Evolutionary conservation across 2,888 invertebrate species (phyloP), one percentile per base, ranked within the genome.

Genomic region (Allolobophora icterica): DNA sequence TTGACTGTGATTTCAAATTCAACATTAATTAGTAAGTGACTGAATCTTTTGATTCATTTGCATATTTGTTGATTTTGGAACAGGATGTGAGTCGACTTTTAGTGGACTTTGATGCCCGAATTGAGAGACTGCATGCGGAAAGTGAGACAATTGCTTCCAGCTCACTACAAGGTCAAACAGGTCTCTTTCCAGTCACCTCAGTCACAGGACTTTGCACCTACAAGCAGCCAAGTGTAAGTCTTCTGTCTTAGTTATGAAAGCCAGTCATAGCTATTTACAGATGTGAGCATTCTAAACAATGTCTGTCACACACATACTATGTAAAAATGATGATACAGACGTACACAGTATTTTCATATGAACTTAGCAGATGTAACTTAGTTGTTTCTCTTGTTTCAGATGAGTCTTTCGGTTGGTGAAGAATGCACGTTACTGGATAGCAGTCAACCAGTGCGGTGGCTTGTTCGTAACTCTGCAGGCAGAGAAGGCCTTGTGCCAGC

Each of bases 151-250:
- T 87, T 38, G 34, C 87, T 87, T 87, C 87, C 87, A 87, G 35
- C 87, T 35, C 87, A 35, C 19, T 87, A 24, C 87, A 34, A 19
- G 38, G 87, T 38, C 87, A 87, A 24, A 3, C 34, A 21, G 38
- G 87, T 33, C 87, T 87, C 87, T 87, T 87, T 38, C 87, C 87
- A 35, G 87, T 87, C 35, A 35, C 87, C 87, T 87, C 97, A 91
- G 98, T 99, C 3, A 97, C 97, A 93, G 98, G 99, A 90, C 97
- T 99, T 89, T 99, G 99, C 96, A 97, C 97, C 93, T 99, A 98
- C 96, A 98, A 98, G 94, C 98, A 98, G 95, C 97, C 97, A 91
- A 96, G 96, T 93, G 96, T 97, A 94, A 95, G 96, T 92, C n/a
- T 40, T n/a, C 19, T n/a, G 0, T 35, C 8, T 52, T 71, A n/a